Percentiles rank a stretch among this genome's conserved stretches.
These are phyloP conservation scores for Fratercula arctica DNA, from an alignment of 2,797 vertebrate species.

Conservation along the genomic window DNA sequence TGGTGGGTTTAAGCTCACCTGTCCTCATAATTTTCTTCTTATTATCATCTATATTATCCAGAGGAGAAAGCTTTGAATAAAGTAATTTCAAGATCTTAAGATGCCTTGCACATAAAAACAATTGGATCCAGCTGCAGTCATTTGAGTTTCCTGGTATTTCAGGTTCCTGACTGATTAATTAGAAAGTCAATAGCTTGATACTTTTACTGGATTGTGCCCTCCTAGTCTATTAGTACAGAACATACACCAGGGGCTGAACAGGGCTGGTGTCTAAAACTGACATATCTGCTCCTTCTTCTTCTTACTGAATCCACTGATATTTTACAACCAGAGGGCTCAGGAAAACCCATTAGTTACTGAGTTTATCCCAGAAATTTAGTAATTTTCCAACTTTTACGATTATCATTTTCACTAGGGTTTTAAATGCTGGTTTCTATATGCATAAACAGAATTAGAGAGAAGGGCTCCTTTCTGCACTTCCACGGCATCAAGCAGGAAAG, in stretches of 20 bases:
- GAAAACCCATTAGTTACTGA: background rate
- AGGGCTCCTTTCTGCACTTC: background rate
- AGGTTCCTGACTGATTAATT: background rate
- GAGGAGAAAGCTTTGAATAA: background rate
- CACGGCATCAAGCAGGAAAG: background rate
- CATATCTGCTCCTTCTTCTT: background rate
- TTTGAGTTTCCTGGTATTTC: background rate
- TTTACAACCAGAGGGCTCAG: background rate
- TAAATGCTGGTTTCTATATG: background rate
- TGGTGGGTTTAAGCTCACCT: background rate
- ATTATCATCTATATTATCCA: background rate
- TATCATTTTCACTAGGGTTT: background rate
- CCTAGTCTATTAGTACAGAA: background rate
- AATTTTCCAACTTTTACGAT: background rate
- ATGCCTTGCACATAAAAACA: background rate
- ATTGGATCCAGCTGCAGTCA: background rate
- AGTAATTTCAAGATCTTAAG: background rate
- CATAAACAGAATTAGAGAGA: background rate
- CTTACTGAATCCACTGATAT: background rate
- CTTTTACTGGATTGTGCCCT: background rate
- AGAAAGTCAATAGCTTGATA: background rate
- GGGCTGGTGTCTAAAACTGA: background rate
- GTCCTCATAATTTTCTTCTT: background rate
- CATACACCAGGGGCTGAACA: background rate
- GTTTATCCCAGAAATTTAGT: background rate